Evolutionary conservation across 2,888 invertebrate species (phyloP), one percentile per base, ranked within the genome.

Genomic region (Noctua janthe): DNA sequence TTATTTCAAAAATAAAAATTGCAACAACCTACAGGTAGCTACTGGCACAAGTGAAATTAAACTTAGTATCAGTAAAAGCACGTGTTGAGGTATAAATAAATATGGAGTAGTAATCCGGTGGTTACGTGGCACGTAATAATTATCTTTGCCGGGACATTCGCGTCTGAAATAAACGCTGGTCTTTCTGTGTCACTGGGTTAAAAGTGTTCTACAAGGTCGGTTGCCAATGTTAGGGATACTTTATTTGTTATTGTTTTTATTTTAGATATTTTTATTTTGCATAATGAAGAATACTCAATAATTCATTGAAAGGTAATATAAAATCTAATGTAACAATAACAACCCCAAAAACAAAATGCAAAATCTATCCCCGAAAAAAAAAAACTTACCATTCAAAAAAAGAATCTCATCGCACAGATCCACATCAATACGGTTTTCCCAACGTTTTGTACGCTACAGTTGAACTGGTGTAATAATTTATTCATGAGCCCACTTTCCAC

Each of bases 401-500:
- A 83, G 82, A 86, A 82, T 88, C 81, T 85, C 79, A 67, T 88
- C 81, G 82, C 66, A 74, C 76, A 47, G 75, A 75, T 75, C 51
- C 76, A 78, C 90, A 83, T 80, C 85, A 90, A 89, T 90, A 85
- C 70, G 84, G 81, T 75, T 82, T 82, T 85, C 79, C 77, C 78
- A 87, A 74, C 88, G 89, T 83, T 89, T 86, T 88, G 87, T 87
- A 87, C 88, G 86, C 85, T 88, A 90, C 87, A 91, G 91, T 90
- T 91, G 89, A 92, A 91, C 90, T 90, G 89, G 91, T 90, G 88
- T 89, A 88, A 91, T 92, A 92, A 94, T 92, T 93, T 94, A 94
- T 94, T 94, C 94, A 94, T 92, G 91, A 93, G 90, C 92, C 88
- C 91, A 91, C 91, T 94, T 92, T 94, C 91, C 91, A 91, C 86